Evolutionary conservation across 2,797 vertebrate genomes (phyloP).

Genomic region (Acanthopagrus latus): DNA sequence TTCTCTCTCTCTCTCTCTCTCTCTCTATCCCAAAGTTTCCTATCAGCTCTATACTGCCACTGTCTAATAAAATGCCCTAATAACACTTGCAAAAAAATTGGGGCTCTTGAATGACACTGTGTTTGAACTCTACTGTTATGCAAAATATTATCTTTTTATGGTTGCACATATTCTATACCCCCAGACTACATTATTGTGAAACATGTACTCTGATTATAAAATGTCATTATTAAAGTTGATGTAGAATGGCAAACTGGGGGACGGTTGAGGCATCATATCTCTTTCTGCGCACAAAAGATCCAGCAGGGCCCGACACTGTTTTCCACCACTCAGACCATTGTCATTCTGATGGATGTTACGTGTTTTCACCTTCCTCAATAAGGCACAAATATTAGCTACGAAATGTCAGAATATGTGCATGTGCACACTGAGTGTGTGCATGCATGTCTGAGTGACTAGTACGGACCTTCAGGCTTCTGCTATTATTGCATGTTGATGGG

Average conservation of each 20-base stretch:
- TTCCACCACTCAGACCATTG: constrained; percentile 38
- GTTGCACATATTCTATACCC: constrained; percentile 7
- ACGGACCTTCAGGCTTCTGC: constrained; percentile 65
- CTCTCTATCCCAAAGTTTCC: neutral
- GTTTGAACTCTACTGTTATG: constrained; percentile 26
- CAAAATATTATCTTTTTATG: constrained; percentile 21
- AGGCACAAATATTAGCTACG: constrained; percentile 67
- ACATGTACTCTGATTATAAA: constrained; percentile 39
- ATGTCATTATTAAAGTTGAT: constrained; percentile 48
- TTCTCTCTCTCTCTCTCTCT: no score
- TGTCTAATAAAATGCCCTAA: neutral
- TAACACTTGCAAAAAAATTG: neutral
- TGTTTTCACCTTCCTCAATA: constrained; percentile 56
- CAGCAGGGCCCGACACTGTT: constrained; percentile 2
- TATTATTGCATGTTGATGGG: constrained; percentile 80
- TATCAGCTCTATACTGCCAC: neutral
- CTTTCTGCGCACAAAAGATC: constrained; percentile 55
- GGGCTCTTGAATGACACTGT: constrained; percentile 1
- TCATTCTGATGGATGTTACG: constrained; percentile 54
- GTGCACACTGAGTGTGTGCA: constrained; percentile 39
- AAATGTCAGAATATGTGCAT: constrained; percentile 63
- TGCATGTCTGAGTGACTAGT: constrained; percentile 61
- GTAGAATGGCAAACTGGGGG: constrained; percentile 35
- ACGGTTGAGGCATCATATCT: constrained; percentile 29
- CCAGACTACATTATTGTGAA: constrained; percentile 32